These are phyloP conservation scores for Hiodon tergisus DNA, from an alignment of 2,113 vertebrate genomes.

Conservation along the genomic window DNA sequence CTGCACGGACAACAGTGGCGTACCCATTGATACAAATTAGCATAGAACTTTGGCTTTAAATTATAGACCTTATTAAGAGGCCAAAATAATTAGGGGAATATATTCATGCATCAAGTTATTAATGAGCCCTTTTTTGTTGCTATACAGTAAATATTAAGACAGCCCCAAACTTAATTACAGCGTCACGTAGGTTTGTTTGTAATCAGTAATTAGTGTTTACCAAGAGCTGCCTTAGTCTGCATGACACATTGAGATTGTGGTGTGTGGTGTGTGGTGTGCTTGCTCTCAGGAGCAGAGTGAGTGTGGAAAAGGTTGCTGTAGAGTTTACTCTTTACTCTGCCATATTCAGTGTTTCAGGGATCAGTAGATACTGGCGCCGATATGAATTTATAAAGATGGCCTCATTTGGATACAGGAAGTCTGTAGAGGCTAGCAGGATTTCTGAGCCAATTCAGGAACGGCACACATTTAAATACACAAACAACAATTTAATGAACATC, in stretches of 20 bases:
- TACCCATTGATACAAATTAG: not conserved
- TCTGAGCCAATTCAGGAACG: too few relatives aligned
- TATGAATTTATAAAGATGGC: too few relatives aligned
- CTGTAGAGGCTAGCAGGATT: too few relatives aligned
- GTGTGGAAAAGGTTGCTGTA: too few relatives aligned
- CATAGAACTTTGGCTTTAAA: not conserved
- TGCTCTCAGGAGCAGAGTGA: not conserved
- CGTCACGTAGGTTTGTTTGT: constrained; percentile 5
- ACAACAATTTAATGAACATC: too few relatives aligned
- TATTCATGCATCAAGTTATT: constrained; percentile 7
- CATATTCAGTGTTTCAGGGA: too few relatives aligned
- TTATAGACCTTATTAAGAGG: constrained; percentile 14
- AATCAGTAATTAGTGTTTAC: not conserved
- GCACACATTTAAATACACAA: too few relatives aligned
- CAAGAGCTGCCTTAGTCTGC: too few relatives aligned
- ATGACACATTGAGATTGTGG: not conserved
- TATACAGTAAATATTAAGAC: constrained; percentile 8
- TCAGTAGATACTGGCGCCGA: too few relatives aligned
- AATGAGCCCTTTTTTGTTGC: not conserved
- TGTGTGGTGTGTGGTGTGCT: not conserved
- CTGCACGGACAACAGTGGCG: not conserved
- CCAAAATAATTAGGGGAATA: not conserved
- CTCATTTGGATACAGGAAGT: too few relatives aligned
- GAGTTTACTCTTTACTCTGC: too few relatives aligned
- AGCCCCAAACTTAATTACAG: not conserved